A percentile compares a stretch with the other conserved stretches of the same genome.
Conservation (phyloP, 1,140 invertebrate genomes). For the Drosophila paulistorum region DNA sequence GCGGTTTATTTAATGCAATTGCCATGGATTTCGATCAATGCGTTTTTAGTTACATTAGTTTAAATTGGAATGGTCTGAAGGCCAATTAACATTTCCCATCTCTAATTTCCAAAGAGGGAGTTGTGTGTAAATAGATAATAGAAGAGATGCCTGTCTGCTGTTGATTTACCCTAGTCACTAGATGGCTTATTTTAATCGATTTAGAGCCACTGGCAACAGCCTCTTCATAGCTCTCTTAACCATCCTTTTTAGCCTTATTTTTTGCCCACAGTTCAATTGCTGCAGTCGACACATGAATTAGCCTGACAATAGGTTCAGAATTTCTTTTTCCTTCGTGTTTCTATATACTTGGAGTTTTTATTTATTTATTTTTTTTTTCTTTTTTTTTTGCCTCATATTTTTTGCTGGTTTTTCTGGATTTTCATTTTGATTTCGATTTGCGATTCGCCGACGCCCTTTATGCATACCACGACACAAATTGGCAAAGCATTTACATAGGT, state of each 20-base stretch:
- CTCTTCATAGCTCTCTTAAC: not conserved
- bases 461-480: constrained; percentile 46
- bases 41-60: not conserved
- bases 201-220: constrained; percentile 41
- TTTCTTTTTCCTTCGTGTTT: constrained; percentile 32
- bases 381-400: constrained; percentile 16
- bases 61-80: not conserved
- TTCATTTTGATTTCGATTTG: constrained; percentile 73
- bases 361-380: constrained; percentile 17
- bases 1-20: constrained; percentile 59
- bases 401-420: constrained; percentile 49
- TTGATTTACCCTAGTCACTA: constrained; percentile 25
- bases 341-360: not conserved
- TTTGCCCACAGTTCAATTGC: constrained; percentile 40
- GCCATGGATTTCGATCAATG: constrained; percentile 53
- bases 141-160: not conserved
- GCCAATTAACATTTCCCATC: constrained; percentile 27
- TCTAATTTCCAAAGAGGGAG: constrained; percentile 21
- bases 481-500: constrained; percentile 63
- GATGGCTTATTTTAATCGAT: constrained; percentile 76
- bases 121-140: too few relatives aligned
- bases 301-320: constrained; percentile 62
- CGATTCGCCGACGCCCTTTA: constrained; percentile 21
- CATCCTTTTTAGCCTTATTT: too few relatives aligned
- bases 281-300: constrained; percentile 79